Conservation (phyloP, 2,113 vertebrate species). For the Eubucco bourcierii region DNA sequence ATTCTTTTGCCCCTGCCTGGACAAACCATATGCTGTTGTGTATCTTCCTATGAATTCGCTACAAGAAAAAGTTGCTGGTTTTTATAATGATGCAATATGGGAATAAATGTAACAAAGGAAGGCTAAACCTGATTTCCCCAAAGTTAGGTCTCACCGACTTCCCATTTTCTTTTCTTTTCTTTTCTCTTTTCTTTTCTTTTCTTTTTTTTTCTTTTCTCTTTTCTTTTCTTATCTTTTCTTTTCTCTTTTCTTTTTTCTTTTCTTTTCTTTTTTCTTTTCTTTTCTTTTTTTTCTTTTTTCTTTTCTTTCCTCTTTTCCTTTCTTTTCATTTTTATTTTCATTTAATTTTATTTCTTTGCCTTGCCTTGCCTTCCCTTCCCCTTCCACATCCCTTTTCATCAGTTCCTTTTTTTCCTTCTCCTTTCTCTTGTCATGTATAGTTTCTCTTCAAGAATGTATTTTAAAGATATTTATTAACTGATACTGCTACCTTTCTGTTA, state of each 20-base stretch:
- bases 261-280: neutral
- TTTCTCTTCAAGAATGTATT: neutral
- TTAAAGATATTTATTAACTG: neutral
- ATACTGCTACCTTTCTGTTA: neutral
- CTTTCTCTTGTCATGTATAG: neutral
- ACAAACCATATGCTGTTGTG: neutral
- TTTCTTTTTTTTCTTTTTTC: no score
- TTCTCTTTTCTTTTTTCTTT: neutral
- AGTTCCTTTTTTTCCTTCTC: rapidly evolving
- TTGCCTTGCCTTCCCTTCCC: no score
- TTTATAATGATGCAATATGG: neutral
- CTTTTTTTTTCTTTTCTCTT: neutral
- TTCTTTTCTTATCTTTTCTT: neutral
- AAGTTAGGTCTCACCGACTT: neutral
- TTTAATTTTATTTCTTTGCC: no score
- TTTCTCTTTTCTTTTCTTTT: no score
- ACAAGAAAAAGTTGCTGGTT: neutral
- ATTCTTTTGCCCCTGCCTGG: neutral
- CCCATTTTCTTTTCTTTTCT: neutral
- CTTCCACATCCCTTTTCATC: neutral
- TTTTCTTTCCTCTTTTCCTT: no score
- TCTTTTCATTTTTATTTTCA: no score
- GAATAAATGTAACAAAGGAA: neutral
- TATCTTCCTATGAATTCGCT: neutral
- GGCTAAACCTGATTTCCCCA: neutral